Conservation (phyloP, 2,888 invertebrate species). For the Drosophila percnosoma region DNA sequence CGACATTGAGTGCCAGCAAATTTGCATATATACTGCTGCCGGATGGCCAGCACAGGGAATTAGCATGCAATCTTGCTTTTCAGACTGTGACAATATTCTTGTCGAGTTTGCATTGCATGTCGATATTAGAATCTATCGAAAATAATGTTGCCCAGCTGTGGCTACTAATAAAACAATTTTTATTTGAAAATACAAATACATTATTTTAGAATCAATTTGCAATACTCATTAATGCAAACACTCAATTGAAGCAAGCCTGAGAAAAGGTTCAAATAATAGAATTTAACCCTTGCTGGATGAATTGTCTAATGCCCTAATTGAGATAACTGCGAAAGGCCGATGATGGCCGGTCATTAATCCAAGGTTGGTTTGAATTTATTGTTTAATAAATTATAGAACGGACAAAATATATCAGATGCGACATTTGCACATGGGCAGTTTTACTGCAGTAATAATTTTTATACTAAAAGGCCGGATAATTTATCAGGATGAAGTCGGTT, state of each 20-base stretch:
- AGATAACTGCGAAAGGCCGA: too few species aligned
- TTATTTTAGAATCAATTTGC: neutral
- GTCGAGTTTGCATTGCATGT: constrained; percentile 24
- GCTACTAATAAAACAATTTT: neutral
- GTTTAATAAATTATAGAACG: neutral
- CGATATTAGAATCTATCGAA: neutral
- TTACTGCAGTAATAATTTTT: neutral
- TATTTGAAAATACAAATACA: neutral
- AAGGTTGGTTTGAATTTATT: neutral
- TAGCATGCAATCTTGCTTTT: constrained; percentile 30
- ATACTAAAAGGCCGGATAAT: neutral
- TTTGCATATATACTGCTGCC: constrained; percentile 50
- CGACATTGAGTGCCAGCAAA: constrained; percentile 42
- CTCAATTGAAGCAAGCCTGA: neutral
- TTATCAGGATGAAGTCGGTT: too few species aligned
- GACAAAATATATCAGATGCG: neutral
- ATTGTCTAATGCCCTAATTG: neutral
- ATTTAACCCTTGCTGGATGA: neutral
- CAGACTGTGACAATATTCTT: constrained; percentile 28
- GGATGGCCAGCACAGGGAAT: constrained; percentile 52
- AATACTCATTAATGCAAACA: neutral
- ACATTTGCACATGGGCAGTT: neutral
- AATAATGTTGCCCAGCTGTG: neutral
- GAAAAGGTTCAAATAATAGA: neutral
- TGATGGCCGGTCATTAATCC: neutral